These are phyloP conservation scores for Axis porcinus DNA, from an alignment of 2,113 vertebrate species.

Conservation along the genomic window DNA sequence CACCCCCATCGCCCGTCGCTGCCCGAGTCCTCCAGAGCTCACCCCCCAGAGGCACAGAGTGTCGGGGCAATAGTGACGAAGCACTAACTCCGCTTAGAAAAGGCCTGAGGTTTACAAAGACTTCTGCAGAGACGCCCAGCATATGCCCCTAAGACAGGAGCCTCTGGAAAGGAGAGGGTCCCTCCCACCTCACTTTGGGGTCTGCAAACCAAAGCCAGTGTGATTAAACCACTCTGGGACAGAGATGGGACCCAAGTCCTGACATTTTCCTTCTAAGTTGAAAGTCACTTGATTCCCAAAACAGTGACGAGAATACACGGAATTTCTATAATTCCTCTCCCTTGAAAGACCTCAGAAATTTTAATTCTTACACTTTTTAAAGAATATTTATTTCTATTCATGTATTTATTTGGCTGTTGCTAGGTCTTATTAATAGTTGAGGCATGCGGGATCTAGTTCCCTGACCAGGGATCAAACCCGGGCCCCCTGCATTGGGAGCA, in stretches of 20 bases:
- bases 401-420: background rate
- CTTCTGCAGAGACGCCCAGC: fast-evolving
- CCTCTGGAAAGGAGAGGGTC: background rate
- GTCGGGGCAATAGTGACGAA: background rate
- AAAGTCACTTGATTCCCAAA: background rate
- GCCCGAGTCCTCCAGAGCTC: background rate
- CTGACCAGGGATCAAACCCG: fast-evolving
- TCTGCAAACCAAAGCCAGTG: background rate
- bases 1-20: background rate
- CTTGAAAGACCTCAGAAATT: background rate
- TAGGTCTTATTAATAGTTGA: background rate
- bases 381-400: background rate
- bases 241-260: background rate
- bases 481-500: background rate
- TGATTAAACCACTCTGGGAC: too few species aligned
- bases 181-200: background rate
- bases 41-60: background rate
- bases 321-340: background rate
- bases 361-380: background rate
- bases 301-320: background rate
- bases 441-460: background rate
- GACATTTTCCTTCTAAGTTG: background rate
- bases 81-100: background rate
- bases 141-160: background rate
- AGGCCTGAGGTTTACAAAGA: background rate